Percentiles rank a stretch among this genome's conserved stretches.
These are phyloP conservation scores for Bambusicola thoracicus DNA, from an alignment of 2,113 vertebrate species.

Conservation along the genomic window DNA sequence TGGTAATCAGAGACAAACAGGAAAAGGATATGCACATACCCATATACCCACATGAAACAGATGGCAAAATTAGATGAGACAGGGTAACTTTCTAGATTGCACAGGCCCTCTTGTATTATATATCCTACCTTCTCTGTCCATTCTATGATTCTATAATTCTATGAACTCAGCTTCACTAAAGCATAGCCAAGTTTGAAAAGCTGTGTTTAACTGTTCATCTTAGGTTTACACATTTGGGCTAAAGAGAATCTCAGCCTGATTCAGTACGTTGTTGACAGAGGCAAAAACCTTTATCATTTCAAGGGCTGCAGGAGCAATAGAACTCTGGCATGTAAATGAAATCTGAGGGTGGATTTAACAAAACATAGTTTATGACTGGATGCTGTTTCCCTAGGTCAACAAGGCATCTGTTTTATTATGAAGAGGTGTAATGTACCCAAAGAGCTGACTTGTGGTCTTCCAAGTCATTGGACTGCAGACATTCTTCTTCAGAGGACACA, in stretches of 20 bases:
- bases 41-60: neutral
- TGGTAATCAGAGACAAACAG: conserved; percentile 26
- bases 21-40: neutral
- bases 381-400: neutral
- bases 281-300: neutral
- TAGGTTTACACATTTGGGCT: neutral
- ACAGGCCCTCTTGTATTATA: neutral
- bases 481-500: neutral
- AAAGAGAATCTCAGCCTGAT: neutral
- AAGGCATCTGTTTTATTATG: neutral
- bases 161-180: neutral
- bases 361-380: neutral
- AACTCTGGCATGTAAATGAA: neutral
- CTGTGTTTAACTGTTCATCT: neutral
- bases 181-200: neutral
- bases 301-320: neutral
- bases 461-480: neutral
- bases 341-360: neutral
- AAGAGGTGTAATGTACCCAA: neutral
- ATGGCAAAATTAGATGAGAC: neutral
- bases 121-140: neutral
- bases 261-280: neutral
- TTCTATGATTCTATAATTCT: neutral
- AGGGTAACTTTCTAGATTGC: neutral
- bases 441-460: neutral